Base-by-base conservation (phyloP, 2,888 invertebrate species). In the Eudemis profundana region DNA sequence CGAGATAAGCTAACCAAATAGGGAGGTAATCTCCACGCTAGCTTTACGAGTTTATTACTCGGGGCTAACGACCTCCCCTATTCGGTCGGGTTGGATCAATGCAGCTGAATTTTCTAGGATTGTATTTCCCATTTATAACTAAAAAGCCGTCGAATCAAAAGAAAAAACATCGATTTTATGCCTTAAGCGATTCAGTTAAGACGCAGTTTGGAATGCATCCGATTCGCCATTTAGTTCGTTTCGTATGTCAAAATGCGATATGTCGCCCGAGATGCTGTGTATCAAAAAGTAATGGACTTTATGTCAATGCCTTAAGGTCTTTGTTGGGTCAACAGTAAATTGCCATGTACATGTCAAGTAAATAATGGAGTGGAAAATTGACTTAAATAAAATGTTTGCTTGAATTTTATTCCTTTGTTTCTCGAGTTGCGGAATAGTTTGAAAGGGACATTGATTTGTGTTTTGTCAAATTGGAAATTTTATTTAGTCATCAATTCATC, bases 1-100 rank as follows among this genome's bases (percentile, higher is more conserved):
- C 70, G 65, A 83, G 90, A 90, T 90, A 90, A 90, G 87, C 83
- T 83, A 79, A 75, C 82, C 83, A 90, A 90, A 90, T 90, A 87
- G 84, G 86, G 85, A 83, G 82, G 87, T 88, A 87, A 89, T 89
- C 89, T 85, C 78, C 70, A 70, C 77, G 77, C 77, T 78, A 74
- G 82, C 78, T 78, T 79, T 81, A 84, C 80, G 81, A 78, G 78
- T 84, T 83, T 82, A 84, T 83, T 81, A 80, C 75, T 60, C 68
- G 66, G 70, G 76, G 79, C 78, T 79, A 85, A 84, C 74, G 85
- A 86, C 83, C 87, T 80, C 82, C 74, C 82, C 78, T 71, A 82
- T 83, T 83, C 74, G 70, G 80, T 69, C 70, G 80, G 68, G 74
- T 83, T 81, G 73, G 69, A 82, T 77, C 80, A 76, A 75, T 79